Conservation (phyloP, 2,797 vertebrate species). For the Octomys mimax region DNA sequence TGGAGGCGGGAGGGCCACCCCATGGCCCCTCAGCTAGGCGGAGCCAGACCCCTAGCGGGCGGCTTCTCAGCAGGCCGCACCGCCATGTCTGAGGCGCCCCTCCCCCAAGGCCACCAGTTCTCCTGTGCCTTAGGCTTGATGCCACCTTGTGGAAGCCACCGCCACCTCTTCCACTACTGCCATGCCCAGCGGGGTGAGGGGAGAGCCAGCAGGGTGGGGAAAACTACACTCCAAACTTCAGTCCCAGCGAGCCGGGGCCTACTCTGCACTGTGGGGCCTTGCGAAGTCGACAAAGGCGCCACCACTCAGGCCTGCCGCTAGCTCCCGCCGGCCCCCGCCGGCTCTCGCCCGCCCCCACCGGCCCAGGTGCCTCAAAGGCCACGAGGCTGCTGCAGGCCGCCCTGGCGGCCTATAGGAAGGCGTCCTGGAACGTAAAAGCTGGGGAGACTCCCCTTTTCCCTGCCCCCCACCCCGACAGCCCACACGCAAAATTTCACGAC, state of each 20-base stretch:
- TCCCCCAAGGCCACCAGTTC: not conserved
- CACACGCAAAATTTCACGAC: not conserved
- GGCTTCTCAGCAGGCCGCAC: not conserved
- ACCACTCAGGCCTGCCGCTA: not conserved
- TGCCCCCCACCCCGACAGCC: rapidly evolving
- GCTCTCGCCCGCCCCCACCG: not conserved
- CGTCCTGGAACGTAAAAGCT: rapidly evolving
- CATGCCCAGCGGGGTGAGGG: rapidly evolving
- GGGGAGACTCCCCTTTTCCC: rapidly evolving
- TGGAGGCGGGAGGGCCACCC: not conserved
- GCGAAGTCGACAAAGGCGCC: not conserved
- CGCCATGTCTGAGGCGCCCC: not conserved
- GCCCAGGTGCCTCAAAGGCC: not conserved
- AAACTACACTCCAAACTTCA: not conserved
- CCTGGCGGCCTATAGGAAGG: rapidly evolving
- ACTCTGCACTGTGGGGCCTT: not conserved
- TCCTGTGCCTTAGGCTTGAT: not conserved
- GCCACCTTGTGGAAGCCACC: not conserved
- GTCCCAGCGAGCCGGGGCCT: not conserved
- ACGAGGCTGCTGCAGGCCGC: not conserved
- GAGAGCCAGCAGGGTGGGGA: not conserved
- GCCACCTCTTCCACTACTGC: rapidly evolving
- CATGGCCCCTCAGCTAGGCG: not conserved
- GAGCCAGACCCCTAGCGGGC: not conserved
- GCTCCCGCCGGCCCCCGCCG: not conserved